A percentile compares a stretch with the other conserved stretches of the same genome.
phyloP scores from a whole-genome alignment of 2,797 vertebrate species.

The Lagodon rhomboides region DNA sequence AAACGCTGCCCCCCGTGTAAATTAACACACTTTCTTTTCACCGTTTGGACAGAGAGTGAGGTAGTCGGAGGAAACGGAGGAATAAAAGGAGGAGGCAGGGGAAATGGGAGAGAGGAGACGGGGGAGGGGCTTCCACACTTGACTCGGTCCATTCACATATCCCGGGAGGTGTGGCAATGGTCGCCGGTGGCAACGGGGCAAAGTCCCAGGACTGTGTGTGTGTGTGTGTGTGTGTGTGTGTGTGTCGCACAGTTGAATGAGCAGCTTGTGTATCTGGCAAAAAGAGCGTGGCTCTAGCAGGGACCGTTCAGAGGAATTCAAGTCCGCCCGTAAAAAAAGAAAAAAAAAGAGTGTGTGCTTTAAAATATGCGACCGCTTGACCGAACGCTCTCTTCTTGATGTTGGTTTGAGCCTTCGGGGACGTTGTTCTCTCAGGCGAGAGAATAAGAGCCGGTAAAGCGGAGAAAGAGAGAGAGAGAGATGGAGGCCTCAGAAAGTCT shows the following conservation, averaged over 20 bases:
- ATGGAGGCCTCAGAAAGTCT: slow-evolving; percentile 7
- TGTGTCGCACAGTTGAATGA: slow-evolving; percentile 72
- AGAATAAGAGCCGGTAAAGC: not conserved
- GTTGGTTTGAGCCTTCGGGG: slow-evolving; percentile 32
- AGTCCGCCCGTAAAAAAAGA: slow-evolving; percentile 12
- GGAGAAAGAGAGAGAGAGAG: no score
- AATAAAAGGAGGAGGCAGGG: slow-evolving; percentile 12
- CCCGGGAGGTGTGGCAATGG: slow-evolving; percentile 70
- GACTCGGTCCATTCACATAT: slow-evolving; percentile 77
- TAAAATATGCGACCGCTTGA: slow-evolving; percentile 61
- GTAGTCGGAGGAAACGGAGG: slow-evolving; percentile 47
- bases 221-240: slow-evolving; percentile 29
- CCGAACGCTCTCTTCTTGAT: slow-evolving; percentile 36
- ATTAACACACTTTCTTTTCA: slow-evolving; percentile 65
- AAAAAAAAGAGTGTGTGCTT: slow-evolving; percentile 29
- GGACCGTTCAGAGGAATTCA: slow-evolving; percentile 62
- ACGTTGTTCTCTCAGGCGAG: slow-evolving; percentile 37
- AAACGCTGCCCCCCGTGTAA: slow-evolving; percentile 50
- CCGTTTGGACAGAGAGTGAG: slow-evolving; percentile 15
- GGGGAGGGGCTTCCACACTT: slow-evolving; percentile 40
- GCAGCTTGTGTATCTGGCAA: slow-evolving; percentile 73
- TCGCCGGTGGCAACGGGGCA: slow-evolving; percentile 74
- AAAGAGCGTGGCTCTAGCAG: slow-evolving; percentile 46
- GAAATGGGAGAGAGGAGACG: not conserved
- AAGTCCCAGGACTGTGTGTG: slow-evolving; percentile 50